These are phyloP conservation scores for Drosophila peninsularis DNA, from an alignment of 2,888 invertebrate species.

Conservation along the genomic window DNA sequence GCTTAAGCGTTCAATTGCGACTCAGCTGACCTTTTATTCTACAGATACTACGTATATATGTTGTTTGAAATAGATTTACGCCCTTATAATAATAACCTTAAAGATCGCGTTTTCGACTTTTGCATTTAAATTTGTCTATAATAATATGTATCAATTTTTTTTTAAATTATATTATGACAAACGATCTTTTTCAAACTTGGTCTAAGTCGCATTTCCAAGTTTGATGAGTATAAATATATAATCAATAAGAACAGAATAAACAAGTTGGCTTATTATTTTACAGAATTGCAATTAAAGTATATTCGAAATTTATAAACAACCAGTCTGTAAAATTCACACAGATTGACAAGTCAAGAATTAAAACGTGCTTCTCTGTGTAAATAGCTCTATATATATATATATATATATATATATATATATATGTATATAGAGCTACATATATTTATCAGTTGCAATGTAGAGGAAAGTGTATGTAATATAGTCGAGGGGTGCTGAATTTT, in stretches of 20 bases:
- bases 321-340: no score
- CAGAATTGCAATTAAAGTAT: not conserved
- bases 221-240: not conserved
- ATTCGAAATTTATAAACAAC: not conserved
- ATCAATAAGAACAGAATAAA: not conserved
- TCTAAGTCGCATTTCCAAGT: not conserved
- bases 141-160: no score
- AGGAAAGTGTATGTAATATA: not conserved
- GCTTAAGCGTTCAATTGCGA: not conserved
- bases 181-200: not conserved
- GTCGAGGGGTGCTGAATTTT: not conserved
- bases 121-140: not conserved
- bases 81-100: not conserved
- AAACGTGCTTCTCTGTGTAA: not conserved
- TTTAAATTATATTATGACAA: no score
- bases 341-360: not conserved
- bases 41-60: not conserved
- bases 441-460: not conserved
- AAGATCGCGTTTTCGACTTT: not conserved
- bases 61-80: not conserved
- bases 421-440: no score
- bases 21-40: not conserved
- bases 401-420: no score
- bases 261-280: not conserved
- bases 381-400: no score